These are phyloP conservation scores for Argentina silus DNA, from an alignment of 2,797 vertebrate species.

Conservation along the genomic window DNA sequence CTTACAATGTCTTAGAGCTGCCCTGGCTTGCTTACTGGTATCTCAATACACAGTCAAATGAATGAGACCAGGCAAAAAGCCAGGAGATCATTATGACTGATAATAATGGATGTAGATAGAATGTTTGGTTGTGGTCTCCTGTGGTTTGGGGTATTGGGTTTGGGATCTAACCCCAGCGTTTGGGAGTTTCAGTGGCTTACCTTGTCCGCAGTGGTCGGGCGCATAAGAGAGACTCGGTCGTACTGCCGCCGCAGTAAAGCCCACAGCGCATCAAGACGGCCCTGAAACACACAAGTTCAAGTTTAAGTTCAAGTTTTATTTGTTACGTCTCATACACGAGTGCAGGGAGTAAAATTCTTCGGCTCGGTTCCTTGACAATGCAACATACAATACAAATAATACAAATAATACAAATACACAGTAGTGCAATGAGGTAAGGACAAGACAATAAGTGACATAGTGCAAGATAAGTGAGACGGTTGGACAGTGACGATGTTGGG, in stretches of 20 bases:
- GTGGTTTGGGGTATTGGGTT: neutral
- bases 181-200: conserved; percentile 69
- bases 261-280: conserved; percentile 93
- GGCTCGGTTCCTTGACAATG: too few relatives aligned
- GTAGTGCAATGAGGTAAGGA: too few relatives aligned
- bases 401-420: too few relatives aligned
- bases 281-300: conserved; percentile 71
- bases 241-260: conserved; percentile 90
- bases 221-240: conserved; percentile 92
- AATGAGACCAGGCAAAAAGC: neutral
- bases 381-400: too few relatives aligned
- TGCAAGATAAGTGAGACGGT: too few relatives aligned
- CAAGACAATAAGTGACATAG: too few relatives aligned
- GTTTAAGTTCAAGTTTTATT: too few relatives aligned
- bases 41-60: neutral
- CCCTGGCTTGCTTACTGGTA: too few relatives aligned
- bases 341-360: too few relatives aligned
- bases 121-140: neutral
- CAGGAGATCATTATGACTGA: neutral
- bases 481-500: too few relatives aligned
- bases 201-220: conserved; percentile 89
- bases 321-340: too few relatives aligned
- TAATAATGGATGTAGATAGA: neutral
- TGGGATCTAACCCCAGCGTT: neutral
- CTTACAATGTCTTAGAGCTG: too few relatives aligned